Evolutionary conservation across 2,113 vertebrate genomes (phyloP), one percentile per base, ranked within the genome.

Genomic region (Pteruthius melanotis): DNA sequence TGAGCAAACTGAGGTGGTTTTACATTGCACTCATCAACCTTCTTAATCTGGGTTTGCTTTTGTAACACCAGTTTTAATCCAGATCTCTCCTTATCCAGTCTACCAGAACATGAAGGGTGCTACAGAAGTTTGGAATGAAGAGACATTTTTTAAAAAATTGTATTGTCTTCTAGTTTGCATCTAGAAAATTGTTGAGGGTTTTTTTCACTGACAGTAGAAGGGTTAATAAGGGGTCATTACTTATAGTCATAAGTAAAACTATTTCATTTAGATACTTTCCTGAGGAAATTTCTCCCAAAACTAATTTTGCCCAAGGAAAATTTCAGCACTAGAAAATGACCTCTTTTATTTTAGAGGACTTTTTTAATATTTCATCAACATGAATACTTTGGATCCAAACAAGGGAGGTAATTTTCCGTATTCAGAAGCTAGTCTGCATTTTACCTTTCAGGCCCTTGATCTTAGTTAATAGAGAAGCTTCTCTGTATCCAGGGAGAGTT

Each of bases 1-100:
- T 89, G 93, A 96, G 90, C 90, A 87, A 96, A 92, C 47, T 88
- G 69, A 40, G 76, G 40, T 95, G 90, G 69, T 84, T 94, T 97
- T 95, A 96, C 86, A 79, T 86, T 81, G 81, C 83, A 89, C 61
- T 95, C 90, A 96, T 94, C 94, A 93, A 49, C 54, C 80, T 87
- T 64, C 87, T 92, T 95, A 95, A 92, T 96, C 95, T 87, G 57
- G 35, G 31, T 57, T 93, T 92, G 90, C 83, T 93, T 95, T 90
- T 96, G 85, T 95, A 96, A 89, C 92, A 83, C 83, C 6, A 5
- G 23, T 78, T 40, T 90, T 94, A 92, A 96, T 84, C 83, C 88
- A 83, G 52, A 78, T 86, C 15, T 78, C 60, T 86, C 49, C 45
- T 90, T 93, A 78, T 75, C 66, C 60, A 64, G 13, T 21, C 64